phyloP scores from a whole-genome alignment of 2,797 vertebrate species.

The Galago senegalensis region DNA sequence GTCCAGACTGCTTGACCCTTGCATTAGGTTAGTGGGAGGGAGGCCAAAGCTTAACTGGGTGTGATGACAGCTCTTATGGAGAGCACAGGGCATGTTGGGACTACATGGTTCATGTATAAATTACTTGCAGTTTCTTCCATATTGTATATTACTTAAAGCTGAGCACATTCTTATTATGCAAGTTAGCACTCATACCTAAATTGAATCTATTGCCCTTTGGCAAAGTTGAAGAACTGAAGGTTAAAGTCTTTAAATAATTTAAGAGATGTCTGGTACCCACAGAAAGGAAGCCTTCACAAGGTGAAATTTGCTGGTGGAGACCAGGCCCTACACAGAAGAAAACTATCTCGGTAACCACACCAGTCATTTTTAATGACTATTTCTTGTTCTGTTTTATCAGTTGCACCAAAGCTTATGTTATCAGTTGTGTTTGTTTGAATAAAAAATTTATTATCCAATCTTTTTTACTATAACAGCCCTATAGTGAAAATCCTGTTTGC shows the following conservation, averaged over 20 bases:
- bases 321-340: not conserved
- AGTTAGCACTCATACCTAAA: not conserved
- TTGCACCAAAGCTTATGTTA: conserved; percentile 6
- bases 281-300: not conserved
- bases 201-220: not conserved
- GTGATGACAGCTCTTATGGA: not conserved
- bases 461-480: not conserved
- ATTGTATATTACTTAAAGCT: not conserved
- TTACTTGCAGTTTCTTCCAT: not conserved
- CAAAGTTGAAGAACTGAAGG: not conserved
- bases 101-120: not conserved
- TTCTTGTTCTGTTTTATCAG: not conserved
- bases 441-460: not conserved
- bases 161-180: conserved; percentile 15
- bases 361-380: not conserved
- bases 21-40: not conserved
- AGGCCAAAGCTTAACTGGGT: not conserved
- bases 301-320: not conserved
- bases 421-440: not conserved
- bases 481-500: not conserved
- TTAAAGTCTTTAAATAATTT: conserved; percentile 22
- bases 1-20: not conserved
- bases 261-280: not conserved
- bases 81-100: not conserved
- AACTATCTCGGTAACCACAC: not conserved